Base-by-base conservation (phyloP, 2,888 invertebrate genomes). In the Sarcophaga caerulescens region DNA sequence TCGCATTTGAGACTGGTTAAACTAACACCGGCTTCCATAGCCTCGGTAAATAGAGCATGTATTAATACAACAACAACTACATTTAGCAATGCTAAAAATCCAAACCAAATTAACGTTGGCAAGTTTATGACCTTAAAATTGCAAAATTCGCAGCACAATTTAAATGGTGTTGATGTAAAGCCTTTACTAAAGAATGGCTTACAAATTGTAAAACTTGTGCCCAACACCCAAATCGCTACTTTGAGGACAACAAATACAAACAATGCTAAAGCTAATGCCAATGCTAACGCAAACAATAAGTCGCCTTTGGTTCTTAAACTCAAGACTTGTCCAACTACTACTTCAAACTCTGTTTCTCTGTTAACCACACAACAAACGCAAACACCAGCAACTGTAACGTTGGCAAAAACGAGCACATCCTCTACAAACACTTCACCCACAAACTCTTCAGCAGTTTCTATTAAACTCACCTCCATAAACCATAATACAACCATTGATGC, bases 161-260 rank as follows among this genome's bases (percentile, higher is more conserved):
- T 12, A 2, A 71, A 71, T 66, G 63, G 63, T n/a, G 35, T 8
- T 2, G 69, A 84, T 35, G 17, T 84, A 10, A 74, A 84, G 17
- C 74, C 81, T 19, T 25, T 78, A n/a, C 84, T 77, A 2, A 84
- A 75, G 74, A 70, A 21, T 60, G 77, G 84, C 1, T 62, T 86
- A 17, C 86, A 86, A 84, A 84, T 86, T n/a, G 17, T 86, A 14
- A 86, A 86, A 84, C 23, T 84, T 23, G 65, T 86, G n/a, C 86
- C 86, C 17, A 84, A 77, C 21, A 69, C 77, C 23, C 78, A 84
- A 44, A 5, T 79, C 2, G n/a, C 75, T 12, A 25, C 57, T 4
- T 69, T 79, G 52, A 35, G 8, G 35, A 35, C 35, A 2, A 10
- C 10, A 10, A 35, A 35, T 10, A 35, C 8, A 35, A 35, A 35